phyloP scores from a whole-genome alignment of 2,888 invertebrate species.

The Nephrotoma appendiculata region DNA sequence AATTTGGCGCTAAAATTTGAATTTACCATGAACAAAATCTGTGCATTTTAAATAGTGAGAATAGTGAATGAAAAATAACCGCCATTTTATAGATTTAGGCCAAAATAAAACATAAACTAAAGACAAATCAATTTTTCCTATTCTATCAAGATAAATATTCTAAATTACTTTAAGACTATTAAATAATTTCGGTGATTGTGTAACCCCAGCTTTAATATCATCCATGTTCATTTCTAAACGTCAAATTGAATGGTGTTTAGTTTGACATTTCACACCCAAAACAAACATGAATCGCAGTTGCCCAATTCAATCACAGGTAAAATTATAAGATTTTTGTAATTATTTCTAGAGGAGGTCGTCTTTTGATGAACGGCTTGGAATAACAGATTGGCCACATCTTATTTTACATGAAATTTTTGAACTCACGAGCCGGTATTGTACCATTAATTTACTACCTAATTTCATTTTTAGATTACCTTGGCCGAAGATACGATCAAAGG shows the following conservation, averaged over 20 bases:
- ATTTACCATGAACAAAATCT: not conserved
- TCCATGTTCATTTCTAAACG: not conserved
- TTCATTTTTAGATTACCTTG: conserved; percentile 2
- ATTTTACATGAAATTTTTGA: too few relatives aligned
- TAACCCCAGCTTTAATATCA: not conserved
- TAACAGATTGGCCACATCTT: too few relatives aligned
- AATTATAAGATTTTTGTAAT: not conserved
- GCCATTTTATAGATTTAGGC: not conserved
- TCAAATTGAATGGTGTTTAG: not conserved
- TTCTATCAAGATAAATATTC: too few relatives aligned
- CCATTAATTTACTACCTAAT: not conserved
- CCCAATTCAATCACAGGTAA: conserved; percentile 1
- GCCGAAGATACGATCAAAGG: conserved; percentile 8
- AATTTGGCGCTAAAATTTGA: not conserved
- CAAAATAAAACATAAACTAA: not conserved
- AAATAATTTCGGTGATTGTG: not conserved
- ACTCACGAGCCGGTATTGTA: not conserved
- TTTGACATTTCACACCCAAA: not conserved
- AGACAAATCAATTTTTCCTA: too few relatives aligned
- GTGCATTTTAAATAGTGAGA: not conserved
- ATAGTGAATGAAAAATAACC: not conserved
- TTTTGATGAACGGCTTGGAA: too few relatives aligned
- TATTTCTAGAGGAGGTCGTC: too few relatives aligned
- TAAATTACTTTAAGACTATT: not conserved
- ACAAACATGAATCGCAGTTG: not conserved